Base-by-base conservation (phyloP, 2,888 invertebrate species). In the Amphipyra tragopoginis region DNA sequence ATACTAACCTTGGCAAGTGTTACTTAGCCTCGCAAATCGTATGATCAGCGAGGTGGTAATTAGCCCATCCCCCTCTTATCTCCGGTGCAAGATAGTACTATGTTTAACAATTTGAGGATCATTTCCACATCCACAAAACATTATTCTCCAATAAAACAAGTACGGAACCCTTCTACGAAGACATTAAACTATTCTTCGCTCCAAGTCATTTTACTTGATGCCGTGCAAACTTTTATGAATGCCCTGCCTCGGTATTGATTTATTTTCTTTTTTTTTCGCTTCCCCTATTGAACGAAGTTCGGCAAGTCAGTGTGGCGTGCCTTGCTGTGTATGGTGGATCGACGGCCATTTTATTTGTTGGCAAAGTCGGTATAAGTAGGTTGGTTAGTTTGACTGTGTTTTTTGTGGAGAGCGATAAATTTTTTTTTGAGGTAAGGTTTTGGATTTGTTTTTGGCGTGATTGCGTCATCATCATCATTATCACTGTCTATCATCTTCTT, bases 201-300 rank as follows among this genome's bases (percentile, higher is more conserved):
- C 65, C 67, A 79, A 82, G 82, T 82, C 82, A 82, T 82, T 84
- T 71, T 82, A 71, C 76, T 78, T 83, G 80, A 83, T 85, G 75
- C 82, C 89, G 88, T 85, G 88, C 86, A 86, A 88, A 89, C 83
- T 88, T 90, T 88, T 87, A 88, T 84, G 87, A 85, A 85, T 84
- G 80, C 83, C 80, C 80, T 82, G 83, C 72, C 78, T 63, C 21
- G 21, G 68, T 86, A 87, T 87, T 80, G 87, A 86, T 85, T 85
- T 81, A 81, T 89, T 85, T 85, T 84, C 82, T 80, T 85, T 86
- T 83, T 77, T 76, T 77, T 80, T 78, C 72, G 77, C 60, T 73
- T 78, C 79, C 83, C 71, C 74, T 77, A 79, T 78, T 79, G 75
- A 79, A 80, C 75, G 62, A 75, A 74, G 72, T 79, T 79, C 57